Evolutionary conservation across 2,113 vertebrate species (phyloP), one percentile per base, ranked within the genome.

Genomic region (Pitta sordida): DNA sequence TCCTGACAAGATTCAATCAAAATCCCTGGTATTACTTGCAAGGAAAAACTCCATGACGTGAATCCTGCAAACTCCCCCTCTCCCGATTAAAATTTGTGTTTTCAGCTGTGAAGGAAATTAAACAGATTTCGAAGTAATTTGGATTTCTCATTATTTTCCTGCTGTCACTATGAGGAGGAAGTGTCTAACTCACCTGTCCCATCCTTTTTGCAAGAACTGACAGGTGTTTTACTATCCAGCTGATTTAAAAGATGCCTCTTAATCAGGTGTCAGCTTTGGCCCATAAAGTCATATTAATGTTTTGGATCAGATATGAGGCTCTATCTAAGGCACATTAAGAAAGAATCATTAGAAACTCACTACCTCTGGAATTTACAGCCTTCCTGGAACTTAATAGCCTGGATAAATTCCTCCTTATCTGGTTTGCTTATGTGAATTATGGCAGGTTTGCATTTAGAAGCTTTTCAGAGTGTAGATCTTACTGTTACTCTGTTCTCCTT

Each of bases 221-320:
- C 78, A 83, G 36, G 39, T 87, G 18, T 65, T 94, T 95, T 91
- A 88, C 55, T 80, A 73, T 67, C 59, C 80, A 68, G 24, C 93
- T 96, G 93, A 96, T 96, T 96, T 93, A 95, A 96, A 93, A 96
- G 75, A 88, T 6, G 51, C 59, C 89, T 88, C 90, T 96, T 96
- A 94, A 96, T 94, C 95, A 94, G 87, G 59, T 96, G 91, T 93
- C 95, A 95, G 75, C 85, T 90, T 94, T 94, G 95, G 63, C 84
- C 90, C 87, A 91, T 96, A 95, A 95, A 96, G 91, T 92, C 91
- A 87, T 95, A 95, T 96, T 92, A 95, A 96, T 94, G 90, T 94
- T 96, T 95, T 87, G 94, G 91, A 94, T 96, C 91, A 90, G 91
- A 74, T 94, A 94, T 63, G 86, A 95, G 70, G 78, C 84, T 95